Conservation (phyloP, 2,113 vertebrate genomes). For the Poecile atricapillus region DNA sequence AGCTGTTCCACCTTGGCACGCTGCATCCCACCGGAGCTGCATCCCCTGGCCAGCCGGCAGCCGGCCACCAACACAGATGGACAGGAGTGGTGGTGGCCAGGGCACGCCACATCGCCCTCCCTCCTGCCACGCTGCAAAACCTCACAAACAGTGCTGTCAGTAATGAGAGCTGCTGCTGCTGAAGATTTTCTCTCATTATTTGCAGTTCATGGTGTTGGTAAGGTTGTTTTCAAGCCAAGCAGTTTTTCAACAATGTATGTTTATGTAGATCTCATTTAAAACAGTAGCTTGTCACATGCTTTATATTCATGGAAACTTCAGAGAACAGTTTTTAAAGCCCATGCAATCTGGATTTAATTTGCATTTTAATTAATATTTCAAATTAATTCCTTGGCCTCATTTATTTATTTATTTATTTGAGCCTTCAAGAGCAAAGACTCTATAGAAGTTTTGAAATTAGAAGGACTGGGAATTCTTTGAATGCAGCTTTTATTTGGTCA, state of each 20-base stretch:
- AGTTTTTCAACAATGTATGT: slow-evolving; percentile 25
- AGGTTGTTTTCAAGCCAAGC: slow-evolving; percentile 54
- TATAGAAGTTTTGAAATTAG: slow-evolving; percentile 11
- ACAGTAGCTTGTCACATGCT: slow-evolving; percentile 50
- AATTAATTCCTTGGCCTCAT: slow-evolving; percentile 49
- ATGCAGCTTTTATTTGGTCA: background rate
- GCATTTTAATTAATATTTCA: slow-evolving; percentile 78
- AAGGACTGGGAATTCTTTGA: slow-evolving; percentile 11
- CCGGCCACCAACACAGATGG: background rate
- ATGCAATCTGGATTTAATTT: slow-evolving; percentile 66
- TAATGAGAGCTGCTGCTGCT: background rate
- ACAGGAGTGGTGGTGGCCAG: background rate
- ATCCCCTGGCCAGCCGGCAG: background rate
- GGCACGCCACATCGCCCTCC: background rate
- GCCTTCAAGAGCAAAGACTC: slow-evolving; percentile 13
- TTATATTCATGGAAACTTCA: slow-evolving; percentile 65
- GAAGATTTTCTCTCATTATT: background rate
- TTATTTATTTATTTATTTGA: slow-evolving; percentile 55
- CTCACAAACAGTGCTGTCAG: rapidly evolving
- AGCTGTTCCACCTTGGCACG: background rate
- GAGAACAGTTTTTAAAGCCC: slow-evolving; percentile 57
- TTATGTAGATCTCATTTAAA: slow-evolving; percentile 37
- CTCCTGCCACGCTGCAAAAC: background rate
- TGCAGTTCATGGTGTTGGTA: background rate
- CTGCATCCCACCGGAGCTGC: rapidly evolving